Conservation (phyloP, 1,140 invertebrate genomes). For the Asobara japonica region DNA sequence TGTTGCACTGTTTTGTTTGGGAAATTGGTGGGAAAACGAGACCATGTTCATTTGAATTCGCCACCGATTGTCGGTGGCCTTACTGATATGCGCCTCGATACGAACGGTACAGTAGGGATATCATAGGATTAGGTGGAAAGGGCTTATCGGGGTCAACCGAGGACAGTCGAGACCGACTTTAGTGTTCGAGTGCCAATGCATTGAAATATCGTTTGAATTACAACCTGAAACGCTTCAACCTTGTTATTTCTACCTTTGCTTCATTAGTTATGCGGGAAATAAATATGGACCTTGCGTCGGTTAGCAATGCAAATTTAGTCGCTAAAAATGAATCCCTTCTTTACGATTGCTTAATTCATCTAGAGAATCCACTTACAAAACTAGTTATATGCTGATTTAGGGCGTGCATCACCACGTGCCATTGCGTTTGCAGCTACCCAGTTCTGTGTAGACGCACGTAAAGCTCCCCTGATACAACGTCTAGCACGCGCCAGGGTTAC, state of each 20-base stretch:
- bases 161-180: conserved; percentile 19
- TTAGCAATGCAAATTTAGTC: too few species aligned
- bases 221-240: conserved; percentile 31
- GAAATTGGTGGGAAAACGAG: conserved; percentile 41
- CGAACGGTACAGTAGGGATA: conserved; percentile 18
- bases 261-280: too few species aligned
- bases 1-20: neutral
- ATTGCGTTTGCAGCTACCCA: conserved; percentile 24
- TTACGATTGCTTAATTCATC: neutral
- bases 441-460: conserved; percentile 51
- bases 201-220: conserved; percentile 1
- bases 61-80: conserved; percentile 42
- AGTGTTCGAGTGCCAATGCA: neutral
- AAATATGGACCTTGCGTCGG: too few species aligned
- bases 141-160: conserved; percentile 33
- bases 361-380: conserved; percentile 5
- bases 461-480: conserved; percentile 64
- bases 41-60: conserved; percentile 51
- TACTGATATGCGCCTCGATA: conserved; percentile 32
- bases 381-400: conserved; percentile 60
- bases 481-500: conserved; percentile 67
- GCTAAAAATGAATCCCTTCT: too few species aligned
- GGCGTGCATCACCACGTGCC: conserved; percentile 49
- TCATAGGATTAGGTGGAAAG: conserved; percentile 42
- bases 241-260: conserved; percentile 16